Base-by-base conservation (phyloP, 2,888 invertebrate genomes). In the Pasiphila rectangulata region DNA sequence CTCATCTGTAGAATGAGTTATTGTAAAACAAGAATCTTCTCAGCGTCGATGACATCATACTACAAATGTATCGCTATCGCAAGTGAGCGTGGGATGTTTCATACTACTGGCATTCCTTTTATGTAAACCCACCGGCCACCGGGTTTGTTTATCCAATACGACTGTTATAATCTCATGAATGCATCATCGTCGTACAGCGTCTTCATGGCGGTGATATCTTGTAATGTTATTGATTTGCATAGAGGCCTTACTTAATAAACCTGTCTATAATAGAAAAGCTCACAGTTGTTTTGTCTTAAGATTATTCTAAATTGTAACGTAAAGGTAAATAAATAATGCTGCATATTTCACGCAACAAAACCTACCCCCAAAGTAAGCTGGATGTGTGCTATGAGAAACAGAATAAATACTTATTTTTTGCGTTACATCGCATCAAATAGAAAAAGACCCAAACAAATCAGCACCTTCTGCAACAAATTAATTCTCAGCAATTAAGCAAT, bases 11-110 rank as follows among this genome's bases (percentile, higher is more conserved):
- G 24, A 21, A 25, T 39, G 23, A 35, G 44, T 44, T 49, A 49
- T 49, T 44, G 24, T 35, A 49, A 48, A 39, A 29, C 48, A 41
- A 46, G 41, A 37, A 24, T 36, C 36, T 29, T 21, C 20, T 35
- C 23, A 32, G 21, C 17, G 41, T 23, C 39, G 52, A 44, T 57
- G 56, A 57, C 52, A 52, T 57, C 56, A 57, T 46, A 25, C 20
- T 23, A 29, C 23, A 20, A 38, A 50, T 46, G 47, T n/a, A n/a
- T n/a, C 54, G 16, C 9, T 32, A 54, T 43, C 20, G 16, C 12
- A 19, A 32, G 17, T 12, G 16, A 17, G 49, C 46, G 51, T 51
- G 42, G 48, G 46, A 47, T 35, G 52, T 45, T 44, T 23, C 24
- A 34, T 37, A 15, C 23, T 30, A 42, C 49, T 49, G 41, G 34